Evolutionary conservation across 2,113 vertebrate species (phyloP).

Genomic region (Engystomops pustulosus): DNA sequence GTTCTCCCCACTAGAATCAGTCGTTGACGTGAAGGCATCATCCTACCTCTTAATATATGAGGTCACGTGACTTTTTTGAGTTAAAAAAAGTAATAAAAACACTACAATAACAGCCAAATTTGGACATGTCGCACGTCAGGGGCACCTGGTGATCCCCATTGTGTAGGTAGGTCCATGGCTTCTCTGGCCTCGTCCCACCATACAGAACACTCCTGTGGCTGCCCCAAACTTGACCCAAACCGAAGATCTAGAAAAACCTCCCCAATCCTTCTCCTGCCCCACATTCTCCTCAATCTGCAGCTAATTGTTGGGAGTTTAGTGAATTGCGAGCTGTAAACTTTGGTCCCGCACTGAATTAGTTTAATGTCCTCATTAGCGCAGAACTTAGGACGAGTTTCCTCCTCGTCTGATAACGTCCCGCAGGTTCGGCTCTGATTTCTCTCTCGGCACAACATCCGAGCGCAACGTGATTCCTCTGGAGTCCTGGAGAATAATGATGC

Average conservation of each 20-base stretch:
- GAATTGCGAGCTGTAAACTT: neutral
- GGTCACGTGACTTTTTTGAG: no score
- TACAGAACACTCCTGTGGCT: neutral
- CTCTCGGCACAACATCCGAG: neutral
- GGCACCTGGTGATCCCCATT: no score
- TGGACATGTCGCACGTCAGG: no score
- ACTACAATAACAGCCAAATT: no score
- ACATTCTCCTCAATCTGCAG: neutral
- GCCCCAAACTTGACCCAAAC: neutral
- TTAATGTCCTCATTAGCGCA: slow-evolving; percentile 14
- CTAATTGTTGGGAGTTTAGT: neutral
- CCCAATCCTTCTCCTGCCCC: neutral
- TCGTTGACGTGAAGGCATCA: no score
- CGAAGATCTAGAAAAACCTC: neutral
- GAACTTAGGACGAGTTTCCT: neutral
- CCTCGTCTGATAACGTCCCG: neutral
- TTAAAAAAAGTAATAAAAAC: no score
- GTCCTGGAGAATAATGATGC: slow-evolving; percentile 23
- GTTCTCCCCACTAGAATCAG: no score
- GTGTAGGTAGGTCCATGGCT: neutral
- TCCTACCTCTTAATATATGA: no score
- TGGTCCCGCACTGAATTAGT: neutral
- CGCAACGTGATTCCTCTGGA: slow-evolving; percentile 4
- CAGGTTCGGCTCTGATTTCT: neutral
- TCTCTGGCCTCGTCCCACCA: neutral